Base-by-base conservation (phyloP, 2,113 vertebrate species). In the Pogona vitticeps region DNA sequence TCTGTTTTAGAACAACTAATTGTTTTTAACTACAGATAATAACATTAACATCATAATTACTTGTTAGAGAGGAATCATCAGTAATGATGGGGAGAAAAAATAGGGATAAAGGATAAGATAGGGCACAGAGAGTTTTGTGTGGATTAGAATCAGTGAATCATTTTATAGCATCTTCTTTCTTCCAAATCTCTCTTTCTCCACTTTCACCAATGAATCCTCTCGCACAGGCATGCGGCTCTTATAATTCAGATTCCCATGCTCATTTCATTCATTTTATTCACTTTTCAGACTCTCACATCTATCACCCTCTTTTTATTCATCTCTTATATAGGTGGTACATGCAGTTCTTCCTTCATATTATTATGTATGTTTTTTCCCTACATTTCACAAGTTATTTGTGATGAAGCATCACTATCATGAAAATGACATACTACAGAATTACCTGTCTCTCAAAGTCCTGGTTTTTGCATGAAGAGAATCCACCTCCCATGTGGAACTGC, bases 391-490 rank as follows among this genome's bases (percentile, higher is more conserved):
- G 31, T 40, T 46, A 8, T 15, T 58, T 56, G 67, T 36, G 3
- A 46, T 82, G 28, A 76, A 33, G 33, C 36, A 18, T 36, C 36
- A 59, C 13, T 3, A n/a, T 33, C 71, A 70, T 20, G 42, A 84
- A 38, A 6, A 59, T 61, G 42, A 46, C 26, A 38, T 52, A 36
- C 36, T 20, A 26, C 3, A 61, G 56, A 5, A 90, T 40, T 94
- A 98, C 98, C 98, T 97, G 96, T 99, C 99, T 81, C 96, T 95
- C 40, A 99, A 94, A 0, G 98, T 98, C 86, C 98, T 97, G 0
- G 97, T 99, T 94, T 99, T 99, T 31, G 98, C 98, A 80, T 98
- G 98, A 84, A 98, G 97, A 67, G 98, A 97, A 89, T 98, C 98
- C 0, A 98, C 95, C 88, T 99, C 98, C 98, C 98, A 99, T 83